Base-by-base conservation (phyloP, 2,113 vertebrate genomes). In the Antidorcas marsupialis region DNA sequence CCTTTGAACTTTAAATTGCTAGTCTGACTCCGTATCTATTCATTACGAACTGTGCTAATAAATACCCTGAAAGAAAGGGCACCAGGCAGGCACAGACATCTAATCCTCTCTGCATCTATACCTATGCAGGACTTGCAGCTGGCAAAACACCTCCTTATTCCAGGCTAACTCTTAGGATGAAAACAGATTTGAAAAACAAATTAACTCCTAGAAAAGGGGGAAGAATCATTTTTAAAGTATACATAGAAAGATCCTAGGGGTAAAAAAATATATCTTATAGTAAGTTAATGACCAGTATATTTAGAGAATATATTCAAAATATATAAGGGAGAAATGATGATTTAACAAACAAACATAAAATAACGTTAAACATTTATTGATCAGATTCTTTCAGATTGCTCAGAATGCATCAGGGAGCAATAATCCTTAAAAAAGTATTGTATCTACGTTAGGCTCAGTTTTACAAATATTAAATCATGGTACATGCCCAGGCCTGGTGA, bases 1-100 rank as follows among this genome's bases (percentile, higher is more conserved):
- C 59, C 53, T 95, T 89, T 92, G 83, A 96, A 95, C 30, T 94
- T 79, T 52, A 55, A 55, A 76, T 84, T 95, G 14, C 82, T 60
- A 55, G 28, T 78, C 47, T 94, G 47, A 53, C 28, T 16, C 13
- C 4, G 57, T n/a, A 39, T 78, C 87, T 91, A 59, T 93, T 90
- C 64, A 27, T 30, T 33, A 43, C 28, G n/a, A 94, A 47, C 87
- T 71, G 3, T 45, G 33, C 36, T 71, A 89, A 95, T 94, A 53
- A 94, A 55, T 52, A 60, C 57, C 27, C 47, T 86, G 87, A 94
- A 87, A 43, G 83, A 64, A 85, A 84, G 53, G 43, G 28, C 43
- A 60, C 2, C 16, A 19, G 25, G 36, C 13, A 87, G 36, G 17
- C 36, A 82, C 19, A 81, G 62, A 33, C 45, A 39, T 59, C 55